Base-by-base conservation (phyloP, 1,140 invertebrate species). In the Zaprionus nigranus region DNA sequence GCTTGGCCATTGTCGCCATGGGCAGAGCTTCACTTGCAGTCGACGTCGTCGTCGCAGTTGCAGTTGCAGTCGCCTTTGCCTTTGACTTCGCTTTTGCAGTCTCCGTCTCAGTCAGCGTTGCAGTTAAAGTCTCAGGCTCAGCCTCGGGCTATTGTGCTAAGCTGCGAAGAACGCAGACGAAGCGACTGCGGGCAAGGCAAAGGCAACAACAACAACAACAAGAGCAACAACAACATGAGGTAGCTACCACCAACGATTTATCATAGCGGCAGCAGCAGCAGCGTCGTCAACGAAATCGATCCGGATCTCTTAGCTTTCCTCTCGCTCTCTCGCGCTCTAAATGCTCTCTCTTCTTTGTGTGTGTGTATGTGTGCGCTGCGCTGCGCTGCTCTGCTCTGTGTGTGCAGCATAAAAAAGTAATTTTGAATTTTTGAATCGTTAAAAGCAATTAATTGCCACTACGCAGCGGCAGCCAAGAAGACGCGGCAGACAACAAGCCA, bases 341-440 rank as follows among this genome's bases (percentile, higher is more conserved):
- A 22, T 51, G 46, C 46, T n/a, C 46, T 49, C 46, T 60, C 15
- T 30, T 28, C 15, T 28, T n/a, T 68, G 53, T 12, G 5, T 24
- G 40, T 34, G 17, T 51, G 26, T 58, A 34, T 46, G 69, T 67
- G 11, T 56, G 20, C 53, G 24, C n/a, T 71, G 36, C 40, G n/a
- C 40, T 46, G 40, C 43, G 68, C 49, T 78, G 61, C 58, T 75
- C 46, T 58, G 66, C 57, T 69, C 64, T 73, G 81, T 87, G 74
- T 75, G 81, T 75, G 62, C 69, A 79, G 81, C 78, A 88, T 90
- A 90, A 90, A 81, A 81, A 87, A 76, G 81, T 88, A 90, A 85
- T 88, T 88, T 88, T 88, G 86, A 90, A 84, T 85, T 88, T 88
- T 88, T 90, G 86, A 90, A 88, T 88, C 85, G 85, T 90, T 90